A percentile compares a stretch with the other conserved stretches of the same genome.
Evolutionary conservation across 2,797 vertebrate genomes (phyloP).

Genomic region (Propithecus perrieri): DNA sequence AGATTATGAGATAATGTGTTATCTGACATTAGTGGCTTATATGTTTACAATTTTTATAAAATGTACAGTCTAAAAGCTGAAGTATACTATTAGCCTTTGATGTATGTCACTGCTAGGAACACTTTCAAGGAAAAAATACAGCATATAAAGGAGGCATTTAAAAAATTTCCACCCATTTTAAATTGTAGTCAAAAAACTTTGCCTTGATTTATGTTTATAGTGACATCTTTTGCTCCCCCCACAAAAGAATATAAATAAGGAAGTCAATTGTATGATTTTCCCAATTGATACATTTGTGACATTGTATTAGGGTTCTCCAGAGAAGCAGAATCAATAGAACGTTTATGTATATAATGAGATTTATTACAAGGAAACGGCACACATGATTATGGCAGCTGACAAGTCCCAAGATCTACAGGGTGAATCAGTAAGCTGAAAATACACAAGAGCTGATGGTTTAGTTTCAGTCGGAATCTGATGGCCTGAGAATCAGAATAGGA

Average conservation of each 20-base stretch:
- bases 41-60: conserved; percentile 74
- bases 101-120: conserved; percentile 46
- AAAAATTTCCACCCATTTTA: conserved; percentile 75
- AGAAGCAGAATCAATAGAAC: background rate
- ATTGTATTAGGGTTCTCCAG: background rate
- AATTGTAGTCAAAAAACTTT: conserved; percentile 81
- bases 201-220: conserved; percentile 78
- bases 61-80: conserved; percentile 69
- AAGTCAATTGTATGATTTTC: conserved; percentile 41
- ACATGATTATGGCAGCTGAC: background rate
- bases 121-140: conserved; percentile 68
- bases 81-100: conserved; percentile 63
- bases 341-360: background rate
- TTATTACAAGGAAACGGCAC: background rate
- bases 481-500: background rate
- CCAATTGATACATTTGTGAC: conserved; percentile 31
- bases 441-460: background rate
- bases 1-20: conserved; percentile 74
- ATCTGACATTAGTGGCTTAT: conserved; percentile 66
- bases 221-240: conserved; percentile 55
- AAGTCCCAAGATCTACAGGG: background rate
- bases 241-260: conserved; percentile 30
- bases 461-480: background rate
- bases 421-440: background rate
- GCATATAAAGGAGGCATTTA: conserved; percentile 55